Conservation (phyloP, 2,888 invertebrate species). For the Euplexia lucipara region DNA sequence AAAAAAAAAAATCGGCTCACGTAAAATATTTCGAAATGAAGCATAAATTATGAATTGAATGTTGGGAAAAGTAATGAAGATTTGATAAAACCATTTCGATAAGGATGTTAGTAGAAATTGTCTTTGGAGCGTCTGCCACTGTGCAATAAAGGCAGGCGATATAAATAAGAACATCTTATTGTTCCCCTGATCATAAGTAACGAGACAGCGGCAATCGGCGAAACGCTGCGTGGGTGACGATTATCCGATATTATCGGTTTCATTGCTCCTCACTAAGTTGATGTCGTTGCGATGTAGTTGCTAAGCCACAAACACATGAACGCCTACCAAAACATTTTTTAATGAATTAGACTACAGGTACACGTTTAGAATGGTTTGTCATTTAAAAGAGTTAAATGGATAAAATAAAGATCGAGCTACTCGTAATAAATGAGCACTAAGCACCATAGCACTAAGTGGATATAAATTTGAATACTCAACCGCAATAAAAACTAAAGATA, state of each 20-base stretch:
- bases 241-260: slow-evolving; percentile 81
- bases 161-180: slow-evolving; percentile 62
- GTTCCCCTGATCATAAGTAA: slow-evolving; percentile 80
- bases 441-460: slow-evolving; percentile 1
- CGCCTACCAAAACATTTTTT: slow-evolving; percentile 7
- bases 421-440: slow-evolving; percentile 7
- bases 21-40: neutral
- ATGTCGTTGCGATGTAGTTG: slow-evolving; percentile 51
- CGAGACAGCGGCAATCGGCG: slow-evolving; percentile 78
- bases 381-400: slow-evolving; percentile 2
- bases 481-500: slow-evolving; percentile 56
- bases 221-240: slow-evolving; percentile 80
- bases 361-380: too few species aligned
- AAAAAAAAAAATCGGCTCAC: slow-evolving; percentile 48
- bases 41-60: too few species aligned
- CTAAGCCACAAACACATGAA: slow-evolving; percentile 25
- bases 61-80: neutral
- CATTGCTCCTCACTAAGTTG: slow-evolving; percentile 71
- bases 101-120: slow-evolving; percentile 10
- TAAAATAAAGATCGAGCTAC: neutral
- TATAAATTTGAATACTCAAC: slow-evolving; percentile 33
- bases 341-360: neutral
- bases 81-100: neutral
- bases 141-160: slow-evolving; percentile 21
- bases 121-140: slow-evolving; percentile 6